Evolutionary conservation across 2,888 invertebrate genomes (phyloP).

Genomic region (Lasioglossum vierecki): DNA sequence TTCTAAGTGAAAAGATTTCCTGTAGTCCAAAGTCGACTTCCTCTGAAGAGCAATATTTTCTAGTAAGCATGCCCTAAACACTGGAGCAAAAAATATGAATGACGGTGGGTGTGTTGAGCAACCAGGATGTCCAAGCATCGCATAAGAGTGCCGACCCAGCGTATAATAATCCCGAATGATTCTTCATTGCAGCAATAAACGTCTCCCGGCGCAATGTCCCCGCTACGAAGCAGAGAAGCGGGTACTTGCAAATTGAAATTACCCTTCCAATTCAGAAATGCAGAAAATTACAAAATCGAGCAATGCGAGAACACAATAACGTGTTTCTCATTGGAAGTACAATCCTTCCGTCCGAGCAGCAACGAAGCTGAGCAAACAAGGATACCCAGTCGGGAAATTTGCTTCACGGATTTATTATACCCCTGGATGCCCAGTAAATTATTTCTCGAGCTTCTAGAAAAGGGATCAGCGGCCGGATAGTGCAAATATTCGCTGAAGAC

Average conservation of each 20-base stretch:
- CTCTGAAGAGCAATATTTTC: slow-evolving; percentile 6
- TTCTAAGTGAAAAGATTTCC: background rate
- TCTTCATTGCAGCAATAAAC: slow-evolving; percentile 76
- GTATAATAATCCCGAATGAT: slow-evolving; percentile 74
- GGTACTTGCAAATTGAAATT: slow-evolving; percentile 52
- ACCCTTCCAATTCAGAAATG: slow-evolving; percentile 15
- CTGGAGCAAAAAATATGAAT: slow-evolving; percentile 46
- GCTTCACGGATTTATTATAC: slow-evolving; percentile 34
- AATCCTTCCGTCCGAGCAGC: background rate
- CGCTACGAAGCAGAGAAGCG: slow-evolving; percentile 41
- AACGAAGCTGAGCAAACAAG: slow-evolving; percentile 46
- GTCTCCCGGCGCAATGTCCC: slow-evolving; percentile 60
- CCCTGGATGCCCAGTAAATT: background rate
- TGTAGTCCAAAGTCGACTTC: background rate
- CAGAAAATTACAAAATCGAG: slow-evolving; percentile 1
- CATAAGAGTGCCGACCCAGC: slow-evolving; percentile 61
- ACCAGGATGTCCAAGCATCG: slow-evolving; percentile 58
- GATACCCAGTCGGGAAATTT: background rate
- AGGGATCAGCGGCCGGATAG: background rate
- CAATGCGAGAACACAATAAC: slow-evolving; percentile 1
- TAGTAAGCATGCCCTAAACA: slow-evolving; percentile 20
- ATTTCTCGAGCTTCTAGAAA: background rate
- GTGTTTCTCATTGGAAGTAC: background rate
- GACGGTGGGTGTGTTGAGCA: slow-evolving; percentile 41
- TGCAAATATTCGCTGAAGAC: slow-evolving; percentile 27